Percentiles rank a stretch among this genome's conserved stretches.
These are phyloP conservation scores for Lagopus muta DNA, from an alignment of 2,113 vertebrate species.

Conservation along the genomic window DNA sequence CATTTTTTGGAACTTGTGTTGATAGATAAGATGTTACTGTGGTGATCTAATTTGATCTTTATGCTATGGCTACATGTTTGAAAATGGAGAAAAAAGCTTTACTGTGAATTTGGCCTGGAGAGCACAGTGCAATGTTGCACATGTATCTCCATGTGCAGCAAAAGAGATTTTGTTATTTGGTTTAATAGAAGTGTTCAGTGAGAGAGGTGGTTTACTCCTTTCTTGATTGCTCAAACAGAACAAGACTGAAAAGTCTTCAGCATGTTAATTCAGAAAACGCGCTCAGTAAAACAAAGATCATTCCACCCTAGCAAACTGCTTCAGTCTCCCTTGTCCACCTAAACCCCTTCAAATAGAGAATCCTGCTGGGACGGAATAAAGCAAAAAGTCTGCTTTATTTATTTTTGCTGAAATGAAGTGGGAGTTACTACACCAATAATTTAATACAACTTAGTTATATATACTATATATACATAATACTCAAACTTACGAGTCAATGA, in stretches of 20 bases:
- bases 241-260: background rate
- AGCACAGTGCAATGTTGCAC: accelerated
- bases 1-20: background rate
- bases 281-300: background rate
- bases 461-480: no score
- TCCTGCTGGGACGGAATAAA: background rate
- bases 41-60: background rate
- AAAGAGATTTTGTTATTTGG: background rate
- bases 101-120: background rate
- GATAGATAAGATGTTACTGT: background rate
- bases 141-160: background rate
- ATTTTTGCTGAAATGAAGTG: background rate
- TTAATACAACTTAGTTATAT: background rate
- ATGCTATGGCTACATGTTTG: background rate
- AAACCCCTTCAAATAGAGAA: background rate
- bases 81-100: background rate
- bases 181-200: background rate
- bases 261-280: background rate
- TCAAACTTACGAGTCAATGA: background rate
- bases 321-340: background rate
- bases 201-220: background rate
- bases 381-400: background rate
- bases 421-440: background rate
- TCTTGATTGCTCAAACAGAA: background rate
- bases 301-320: background rate